Evolutionary conservation across 1,140 invertebrate genomes (phyloP).

Genomic region (Gryllus bimaculatus): DNA sequence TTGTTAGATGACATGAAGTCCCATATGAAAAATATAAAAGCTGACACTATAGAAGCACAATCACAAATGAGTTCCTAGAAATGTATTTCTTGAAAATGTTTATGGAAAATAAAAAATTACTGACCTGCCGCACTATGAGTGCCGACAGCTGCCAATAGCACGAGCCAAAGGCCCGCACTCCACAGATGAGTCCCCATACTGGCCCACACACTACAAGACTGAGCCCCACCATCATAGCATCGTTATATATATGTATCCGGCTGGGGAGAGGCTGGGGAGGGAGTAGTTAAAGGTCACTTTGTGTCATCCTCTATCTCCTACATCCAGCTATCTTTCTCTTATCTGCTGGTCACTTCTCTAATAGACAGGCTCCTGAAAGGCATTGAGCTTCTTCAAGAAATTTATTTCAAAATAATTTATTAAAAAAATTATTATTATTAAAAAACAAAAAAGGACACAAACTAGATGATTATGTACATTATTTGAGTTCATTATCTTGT

Average conservation of each 20-base stretch:
- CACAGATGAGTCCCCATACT: background rate
- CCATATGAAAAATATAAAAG: too few species aligned
- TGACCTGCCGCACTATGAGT: constrained; percentile 2
- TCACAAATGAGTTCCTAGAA: background rate
- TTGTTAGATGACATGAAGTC: too few species aligned
- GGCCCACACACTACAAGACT: constrained; percentile 2
- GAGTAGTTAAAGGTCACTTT: background rate
- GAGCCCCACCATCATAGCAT: background rate
- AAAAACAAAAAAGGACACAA: background rate
- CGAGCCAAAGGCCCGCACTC: background rate
- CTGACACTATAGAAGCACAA: too few species aligned
- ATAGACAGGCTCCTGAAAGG: background rate
- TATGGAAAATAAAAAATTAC: background rate
- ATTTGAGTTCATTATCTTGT: too few species aligned
- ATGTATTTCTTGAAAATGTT: background rate
- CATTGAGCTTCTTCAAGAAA: background rate
- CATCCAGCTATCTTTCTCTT: background rate
- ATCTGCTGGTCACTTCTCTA: too few species aligned
- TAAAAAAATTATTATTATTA: background rate
- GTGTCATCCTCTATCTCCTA: background rate
- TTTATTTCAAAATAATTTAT: background rate
- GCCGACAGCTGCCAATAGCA: background rate
- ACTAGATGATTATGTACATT: background rate
- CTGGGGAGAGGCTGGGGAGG: background rate
- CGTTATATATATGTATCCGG: background rate